Evolutionary conservation across 2,888 invertebrate species (phyloP).

Genomic region (Acrobasis consociella): DNA sequence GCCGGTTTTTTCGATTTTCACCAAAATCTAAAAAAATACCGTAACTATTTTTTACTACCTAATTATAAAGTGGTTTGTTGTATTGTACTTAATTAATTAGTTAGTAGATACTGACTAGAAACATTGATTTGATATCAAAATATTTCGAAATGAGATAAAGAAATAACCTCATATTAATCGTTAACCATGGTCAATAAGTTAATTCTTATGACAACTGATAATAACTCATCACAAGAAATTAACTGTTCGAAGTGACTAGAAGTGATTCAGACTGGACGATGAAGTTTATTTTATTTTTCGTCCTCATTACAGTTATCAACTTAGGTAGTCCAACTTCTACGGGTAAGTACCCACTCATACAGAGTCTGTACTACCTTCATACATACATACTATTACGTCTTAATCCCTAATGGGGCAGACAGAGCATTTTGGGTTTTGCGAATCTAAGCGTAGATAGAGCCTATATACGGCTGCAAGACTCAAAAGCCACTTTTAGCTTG

Average conservation of each 20-base stretch:
- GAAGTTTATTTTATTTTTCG: conserved; percentile 3
- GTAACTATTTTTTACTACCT: no score
- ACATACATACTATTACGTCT: no score
- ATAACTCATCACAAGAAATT: conserved; percentile 2
- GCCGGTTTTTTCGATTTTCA: no score
- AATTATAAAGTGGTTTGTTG: no score
- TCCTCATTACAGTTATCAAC: conserved; percentile 4
- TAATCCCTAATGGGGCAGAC: no score
- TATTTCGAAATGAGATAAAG: conserved; percentile 13
- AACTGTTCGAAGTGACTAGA: conserved; percentile 2
- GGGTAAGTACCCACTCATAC: neutral
- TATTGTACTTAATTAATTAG: neutral
- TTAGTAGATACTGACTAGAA: neutral
- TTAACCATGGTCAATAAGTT: neutral
- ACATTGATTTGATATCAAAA: neutral
- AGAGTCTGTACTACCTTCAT: no score
- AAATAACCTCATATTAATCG: conserved; percentile 5
- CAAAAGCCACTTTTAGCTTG: no score
- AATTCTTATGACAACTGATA: neutral
- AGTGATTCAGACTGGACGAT: neutral
- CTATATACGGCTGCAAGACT: no score
- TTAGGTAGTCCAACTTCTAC: neutral
- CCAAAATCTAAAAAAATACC: no score
- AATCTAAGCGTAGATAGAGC: no score
- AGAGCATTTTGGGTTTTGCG: no score